Evolutionary conservation across 2,113 vertebrate genomes (phyloP).

Genomic region (Scomber japonicus): DNA sequence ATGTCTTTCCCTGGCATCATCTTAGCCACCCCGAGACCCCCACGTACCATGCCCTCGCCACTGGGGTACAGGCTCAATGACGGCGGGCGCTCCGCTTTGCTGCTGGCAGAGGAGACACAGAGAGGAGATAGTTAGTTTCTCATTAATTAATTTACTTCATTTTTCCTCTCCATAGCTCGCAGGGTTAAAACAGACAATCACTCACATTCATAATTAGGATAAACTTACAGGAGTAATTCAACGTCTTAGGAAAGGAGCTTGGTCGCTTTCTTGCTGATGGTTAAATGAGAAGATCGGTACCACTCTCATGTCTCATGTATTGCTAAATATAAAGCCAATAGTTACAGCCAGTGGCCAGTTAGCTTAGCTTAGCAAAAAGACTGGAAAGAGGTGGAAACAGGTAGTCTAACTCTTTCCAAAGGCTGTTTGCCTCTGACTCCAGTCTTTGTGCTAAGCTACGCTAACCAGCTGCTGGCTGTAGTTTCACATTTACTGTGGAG

Average conservation of each 20-base stretch:
- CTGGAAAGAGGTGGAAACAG: too few relatives aligned
- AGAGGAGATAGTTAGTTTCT: not conserved
- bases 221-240: not conserved
- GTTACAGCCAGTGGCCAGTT: too few relatives aligned
- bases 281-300: not conserved
- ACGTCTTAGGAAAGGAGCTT: not conserved
- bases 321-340: not conserved
- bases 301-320: not conserved
- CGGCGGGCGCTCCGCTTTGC: constrained; percentile 96
- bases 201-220: not conserved
- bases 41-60: constrained; percentile 97
- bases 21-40: constrained; percentile 93
- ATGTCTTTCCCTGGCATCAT: constrained; percentile 92
- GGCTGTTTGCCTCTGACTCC: too few relatives aligned
- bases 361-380: too few relatives aligned
- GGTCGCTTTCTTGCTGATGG: not conserved
- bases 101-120: constrained; percentile 71
- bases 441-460: too few relatives aligned
- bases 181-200: not conserved
- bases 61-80: constrained; percentile 95
- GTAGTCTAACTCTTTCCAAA: too few relatives aligned
- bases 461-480: too few relatives aligned
- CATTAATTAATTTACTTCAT: not conserved
- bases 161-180: not conserved
- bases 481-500: too few relatives aligned